Conservation (phyloP, 2,888 invertebrate species). For the Microctonus aethiopoides region DNA sequence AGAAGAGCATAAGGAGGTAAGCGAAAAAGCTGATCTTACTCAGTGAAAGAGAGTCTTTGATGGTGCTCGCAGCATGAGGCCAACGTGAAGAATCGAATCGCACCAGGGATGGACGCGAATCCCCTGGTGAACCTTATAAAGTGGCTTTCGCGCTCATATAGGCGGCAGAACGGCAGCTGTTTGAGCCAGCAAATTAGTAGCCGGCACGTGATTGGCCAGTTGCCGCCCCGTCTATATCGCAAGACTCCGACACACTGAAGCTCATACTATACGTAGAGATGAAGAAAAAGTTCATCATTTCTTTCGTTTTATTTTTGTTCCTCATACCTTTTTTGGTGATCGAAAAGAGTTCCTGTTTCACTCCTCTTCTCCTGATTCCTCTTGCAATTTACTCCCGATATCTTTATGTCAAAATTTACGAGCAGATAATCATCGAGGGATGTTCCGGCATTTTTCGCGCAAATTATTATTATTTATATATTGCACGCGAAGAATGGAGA, state of each 20-base stretch:
- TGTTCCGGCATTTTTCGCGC: constrained; percentile 64
- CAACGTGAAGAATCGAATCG: constrained; percentile 49
- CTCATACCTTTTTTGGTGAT: constrained; percentile 10
- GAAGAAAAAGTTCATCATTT: constrained; percentile 14
- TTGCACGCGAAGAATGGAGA: constrained; percentile 49
- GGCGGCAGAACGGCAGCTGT: constrained; percentile 66
- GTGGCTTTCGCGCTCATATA: constrained; percentile 61
- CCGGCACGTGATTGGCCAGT: constrained; percentile 67
- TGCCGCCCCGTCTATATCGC: constrained; percentile 63
- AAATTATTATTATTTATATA: constrained; percentile 66
- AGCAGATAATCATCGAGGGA: constrained; percentile 67
- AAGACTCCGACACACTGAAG: constrained; percentile 48
- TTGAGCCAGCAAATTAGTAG: constrained; percentile 67
- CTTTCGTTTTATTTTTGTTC: constrained; percentile 2
- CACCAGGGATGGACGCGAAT: constrained; percentile 51
- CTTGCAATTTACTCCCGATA: constrained; percentile 66
- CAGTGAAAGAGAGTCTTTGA: constrained; percentile 48
- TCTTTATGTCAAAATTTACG: constrained; percentile 66
- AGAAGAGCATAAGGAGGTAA: constrained; percentile 38
- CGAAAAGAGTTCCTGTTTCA: not conserved
- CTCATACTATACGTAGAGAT: constrained; percentile 4
- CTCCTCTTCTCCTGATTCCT: constrained; percentile 37
- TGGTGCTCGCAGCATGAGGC: constrained; percentile 53
- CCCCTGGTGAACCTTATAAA: constrained; percentile 34
- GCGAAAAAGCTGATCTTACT: constrained; percentile 40